These are phyloP conservation scores for Sander lucioperca DNA, from an alignment of 2,113 vertebrate species.

Conservation along the genomic window DNA sequence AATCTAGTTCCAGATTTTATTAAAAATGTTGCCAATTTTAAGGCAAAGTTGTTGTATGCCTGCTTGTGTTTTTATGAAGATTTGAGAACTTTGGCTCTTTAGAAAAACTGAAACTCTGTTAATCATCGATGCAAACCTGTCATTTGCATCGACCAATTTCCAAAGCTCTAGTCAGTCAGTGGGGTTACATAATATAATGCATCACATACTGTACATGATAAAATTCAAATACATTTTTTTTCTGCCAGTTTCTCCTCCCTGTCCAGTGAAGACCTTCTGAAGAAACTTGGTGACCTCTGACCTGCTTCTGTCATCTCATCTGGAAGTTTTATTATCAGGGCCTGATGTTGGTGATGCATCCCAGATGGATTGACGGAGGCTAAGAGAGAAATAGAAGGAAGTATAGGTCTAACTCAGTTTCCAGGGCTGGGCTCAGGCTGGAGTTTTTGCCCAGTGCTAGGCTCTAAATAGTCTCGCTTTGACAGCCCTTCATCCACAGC, in stretches of 20 bases:
- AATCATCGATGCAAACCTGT: too few relatives aligned
- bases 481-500: too few relatives aligned
- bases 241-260: not conserved
- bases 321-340: constrained; percentile 40
- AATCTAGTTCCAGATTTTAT: not conserved
- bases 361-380: constrained; percentile 47
- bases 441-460: too few relatives aligned
- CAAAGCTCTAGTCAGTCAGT: not conserved
- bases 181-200: not conserved
- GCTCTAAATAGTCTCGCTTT: too few relatives aligned
- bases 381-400: constrained; percentile 12
- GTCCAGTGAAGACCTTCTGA: not conserved
- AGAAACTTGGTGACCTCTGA: not conserved
- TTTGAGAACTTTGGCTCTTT: not conserved
- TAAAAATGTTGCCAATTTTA: not conserved
- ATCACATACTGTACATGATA: not conserved
- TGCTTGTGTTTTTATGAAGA: not conserved
- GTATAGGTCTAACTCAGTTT: constrained; percentile 12
- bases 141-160: not conserved
- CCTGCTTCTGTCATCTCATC: constrained; percentile 27
- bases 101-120: not conserved
- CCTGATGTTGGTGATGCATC: constrained; percentile 35
- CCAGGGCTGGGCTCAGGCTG: not conserved
- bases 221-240: not conserved
- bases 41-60: not conserved